Evolutionary conservation across 35 echinoderm and acorn worm genomes (phyloP).

Genomic region (Lytechinus pictus): DNA sequence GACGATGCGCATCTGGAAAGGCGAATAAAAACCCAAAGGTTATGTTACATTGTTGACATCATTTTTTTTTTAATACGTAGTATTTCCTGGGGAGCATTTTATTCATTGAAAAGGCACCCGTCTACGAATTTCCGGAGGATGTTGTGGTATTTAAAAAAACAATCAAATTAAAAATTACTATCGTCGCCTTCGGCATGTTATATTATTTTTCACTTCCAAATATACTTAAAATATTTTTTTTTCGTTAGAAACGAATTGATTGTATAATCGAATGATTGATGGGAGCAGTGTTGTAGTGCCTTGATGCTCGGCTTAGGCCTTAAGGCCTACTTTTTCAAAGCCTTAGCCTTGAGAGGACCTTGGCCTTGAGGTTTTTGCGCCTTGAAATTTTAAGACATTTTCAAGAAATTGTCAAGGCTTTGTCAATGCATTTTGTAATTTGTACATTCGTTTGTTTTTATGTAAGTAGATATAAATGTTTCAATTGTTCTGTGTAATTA

Average conservation of each 20-base stretch:
- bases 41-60: neutral
- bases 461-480: too few relatives aligned
- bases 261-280: too few relatives aligned
- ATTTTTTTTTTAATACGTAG: neutral
- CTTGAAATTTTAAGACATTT: too few relatives aligned
- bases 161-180: neutral
- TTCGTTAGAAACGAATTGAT: neutral
- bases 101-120: neutral
- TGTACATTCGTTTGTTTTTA: too few relatives aligned
- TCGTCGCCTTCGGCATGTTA: neutral
- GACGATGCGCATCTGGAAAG: neutral
- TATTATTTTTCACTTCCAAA: neutral
- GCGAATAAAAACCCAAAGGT: neutral
- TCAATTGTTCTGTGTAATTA: too few relatives aligned
- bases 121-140: neutral
- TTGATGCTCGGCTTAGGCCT: too few relatives aligned
- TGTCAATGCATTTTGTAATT: too few relatives aligned
- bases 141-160: neutral
- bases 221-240: neutral
- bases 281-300: too few relatives aligned
- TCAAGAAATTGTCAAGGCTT: too few relatives aligned
- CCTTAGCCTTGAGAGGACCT: too few relatives aligned
- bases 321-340: too few relatives aligned
- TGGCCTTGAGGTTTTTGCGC: too few relatives aligned
- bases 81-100: neutral